These are phyloP conservation scores for Anas platyrhynchos DNA, from an alignment of 2,113 vertebrate species.

Conservation along the genomic window DNA sequence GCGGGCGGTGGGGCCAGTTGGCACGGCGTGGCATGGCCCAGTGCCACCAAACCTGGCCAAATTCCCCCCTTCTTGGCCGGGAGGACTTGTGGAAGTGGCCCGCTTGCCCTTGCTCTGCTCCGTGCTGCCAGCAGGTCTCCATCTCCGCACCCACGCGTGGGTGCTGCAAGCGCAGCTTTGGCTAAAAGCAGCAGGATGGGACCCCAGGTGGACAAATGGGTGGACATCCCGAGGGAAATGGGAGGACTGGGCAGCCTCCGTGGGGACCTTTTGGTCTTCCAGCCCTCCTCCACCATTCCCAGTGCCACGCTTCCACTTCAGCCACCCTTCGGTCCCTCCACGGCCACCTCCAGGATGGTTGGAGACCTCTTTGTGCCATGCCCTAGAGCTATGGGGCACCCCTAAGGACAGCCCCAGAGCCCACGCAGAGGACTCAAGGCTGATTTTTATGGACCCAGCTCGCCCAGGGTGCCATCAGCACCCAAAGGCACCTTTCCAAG, in stretches of 20 bases:
- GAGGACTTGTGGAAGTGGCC: accelerated
- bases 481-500: not conserved
- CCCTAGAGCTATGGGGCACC: not conserved
- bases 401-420: not conserved
- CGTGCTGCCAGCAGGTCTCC: no score
- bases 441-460: accelerated
- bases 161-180: not conserved
- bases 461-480: accelerated
- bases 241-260: not conserved
- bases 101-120: not conserved
- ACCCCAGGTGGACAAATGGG: not conserved
- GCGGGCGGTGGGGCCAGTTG: accelerated
- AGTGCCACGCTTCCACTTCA: not conserved
- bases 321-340: not conserved
- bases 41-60: not conserved
- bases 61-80: no score
- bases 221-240: not conserved
- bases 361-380: not conserved
- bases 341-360: not conserved
- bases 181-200: not conserved
- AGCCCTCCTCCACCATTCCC: not conserved
- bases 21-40: not conserved
- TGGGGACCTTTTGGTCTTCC: no score
- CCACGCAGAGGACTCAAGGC: not conserved
- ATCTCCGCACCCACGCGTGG: accelerated